Conservation (phyloP, 2,113 vertebrate species). For the Thinocorus orbignyianus region DNA sequence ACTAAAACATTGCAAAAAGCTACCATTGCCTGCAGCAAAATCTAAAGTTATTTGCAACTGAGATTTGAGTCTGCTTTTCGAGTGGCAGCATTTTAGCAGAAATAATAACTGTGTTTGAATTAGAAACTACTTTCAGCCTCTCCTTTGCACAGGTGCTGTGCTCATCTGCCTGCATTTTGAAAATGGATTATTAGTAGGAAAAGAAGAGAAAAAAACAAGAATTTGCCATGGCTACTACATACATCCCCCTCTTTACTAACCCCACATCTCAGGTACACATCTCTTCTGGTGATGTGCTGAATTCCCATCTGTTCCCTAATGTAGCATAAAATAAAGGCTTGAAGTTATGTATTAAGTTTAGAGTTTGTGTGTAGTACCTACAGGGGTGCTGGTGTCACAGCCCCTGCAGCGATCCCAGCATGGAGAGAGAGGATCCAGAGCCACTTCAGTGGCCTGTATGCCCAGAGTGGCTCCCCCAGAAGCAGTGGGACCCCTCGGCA, state of each 20-base stretch:
- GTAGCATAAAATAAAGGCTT: background rate
- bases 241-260: background rate
- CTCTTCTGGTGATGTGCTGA: background rate
- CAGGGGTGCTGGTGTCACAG: too few relatives aligned
- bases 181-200: background rate
- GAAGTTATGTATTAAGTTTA: background rate
- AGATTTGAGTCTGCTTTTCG: background rate
- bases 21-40: background rate
- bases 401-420: accelerated
- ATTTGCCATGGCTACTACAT: background rate
- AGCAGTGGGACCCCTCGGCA: background rate
- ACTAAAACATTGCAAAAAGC: background rate
- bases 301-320: background rate
- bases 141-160: background rate
- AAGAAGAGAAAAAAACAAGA: background rate
- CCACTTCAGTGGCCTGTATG: background rate
- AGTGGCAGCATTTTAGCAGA: background rate
- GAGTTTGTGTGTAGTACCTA: background rate
- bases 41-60: background rate
- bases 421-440: background rate
- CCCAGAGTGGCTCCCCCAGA: background rate
- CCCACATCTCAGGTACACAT: background rate
- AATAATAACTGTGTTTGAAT: background rate
- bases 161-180: background rate
- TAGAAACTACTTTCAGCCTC: background rate